Evolutionary conservation across 2,888 invertebrate genomes (phyloP).

Genomic region (Nemurella pictetii): DNA sequence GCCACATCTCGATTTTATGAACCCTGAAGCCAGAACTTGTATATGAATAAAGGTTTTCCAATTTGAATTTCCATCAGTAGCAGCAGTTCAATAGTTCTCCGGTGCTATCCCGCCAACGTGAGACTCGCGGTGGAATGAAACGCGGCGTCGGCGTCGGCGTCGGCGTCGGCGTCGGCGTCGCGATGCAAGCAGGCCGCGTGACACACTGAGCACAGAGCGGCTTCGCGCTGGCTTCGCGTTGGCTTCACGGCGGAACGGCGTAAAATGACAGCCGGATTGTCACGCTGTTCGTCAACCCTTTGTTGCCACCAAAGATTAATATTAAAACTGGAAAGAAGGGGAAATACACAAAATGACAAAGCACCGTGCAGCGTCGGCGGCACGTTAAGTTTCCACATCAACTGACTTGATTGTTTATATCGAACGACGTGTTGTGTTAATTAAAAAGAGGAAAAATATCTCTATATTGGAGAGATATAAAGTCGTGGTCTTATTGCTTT

Average conservation of each 20-base stretch:
- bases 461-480: neutral
- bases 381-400: neutral
- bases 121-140: neutral
- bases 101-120: neutral
- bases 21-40: neutral
- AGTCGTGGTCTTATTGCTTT: neutral
- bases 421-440: neutral
- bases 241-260: neutral
- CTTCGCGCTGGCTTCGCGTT: too few relatives aligned
- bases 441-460: neutral
- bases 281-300: neutral
- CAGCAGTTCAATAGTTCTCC: constrained; percentile 16
- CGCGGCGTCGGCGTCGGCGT: neutral
- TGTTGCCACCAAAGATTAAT: constrained; percentile 22
- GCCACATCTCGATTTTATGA: neutral
- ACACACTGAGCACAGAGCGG: too few relatives aligned
- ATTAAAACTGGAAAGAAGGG: neutral
- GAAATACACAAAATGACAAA: neutral
- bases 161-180: neutral
- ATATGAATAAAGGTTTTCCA: constrained; percentile 28
- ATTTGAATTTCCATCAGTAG: constrained; percentile 30
- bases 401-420: neutral
- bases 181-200: neutral
- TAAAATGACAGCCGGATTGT: constrained; percentile 18
- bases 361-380: neutral